These are phyloP conservation scores for Napeogenes sylphis DNA, from an alignment of 2,888 invertebrate genomes.

Conservation along the genomic window DNA sequence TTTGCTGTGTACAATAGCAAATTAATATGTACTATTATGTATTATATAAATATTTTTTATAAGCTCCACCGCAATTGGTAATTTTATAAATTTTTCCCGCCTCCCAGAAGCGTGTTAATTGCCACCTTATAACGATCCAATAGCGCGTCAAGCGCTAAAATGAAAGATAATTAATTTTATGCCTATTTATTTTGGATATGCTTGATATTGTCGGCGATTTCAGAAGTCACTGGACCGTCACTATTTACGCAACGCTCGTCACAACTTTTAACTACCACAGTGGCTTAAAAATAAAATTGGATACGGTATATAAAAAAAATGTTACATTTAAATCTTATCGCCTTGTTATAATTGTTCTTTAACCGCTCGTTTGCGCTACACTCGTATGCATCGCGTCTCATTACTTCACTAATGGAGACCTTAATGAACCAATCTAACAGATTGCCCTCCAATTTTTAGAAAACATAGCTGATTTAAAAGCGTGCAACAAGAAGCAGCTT, in stretches of 20 bases:
- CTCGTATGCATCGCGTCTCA: constrained; percentile 72
- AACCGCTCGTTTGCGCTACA: constrained; percentile 45
- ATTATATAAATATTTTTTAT: background rate
- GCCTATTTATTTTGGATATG: background rate
- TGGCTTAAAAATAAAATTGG: too few relatives aligned
- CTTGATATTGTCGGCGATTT: constrained; percentile 3
- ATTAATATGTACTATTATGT: background rate
- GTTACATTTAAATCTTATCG: too few relatives aligned
- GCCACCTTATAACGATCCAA: background rate
- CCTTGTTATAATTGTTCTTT: too few relatives aligned
- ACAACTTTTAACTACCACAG: constrained; percentile 4
- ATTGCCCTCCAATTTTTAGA: constrained; percentile 74
- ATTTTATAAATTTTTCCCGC: constrained; percentile 3
- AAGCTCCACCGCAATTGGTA: background rate
- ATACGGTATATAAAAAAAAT: too few relatives aligned
- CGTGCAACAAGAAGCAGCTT: constrained; percentile 51
- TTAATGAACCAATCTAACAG: constrained; percentile 77
- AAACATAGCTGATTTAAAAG: constrained; percentile 72
- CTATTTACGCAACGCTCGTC: background rate
- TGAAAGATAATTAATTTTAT: constrained; percentile 2
- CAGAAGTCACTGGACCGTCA: background rate
- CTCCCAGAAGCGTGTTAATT: background rate
- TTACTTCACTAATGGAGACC: constrained; percentile 74
- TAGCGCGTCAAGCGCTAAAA: background rate
- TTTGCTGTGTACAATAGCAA: background rate